Base-by-base conservation (phyloP, 2,113 vertebrate species). In the Pseudolaguvia tuberculata region DNA sequence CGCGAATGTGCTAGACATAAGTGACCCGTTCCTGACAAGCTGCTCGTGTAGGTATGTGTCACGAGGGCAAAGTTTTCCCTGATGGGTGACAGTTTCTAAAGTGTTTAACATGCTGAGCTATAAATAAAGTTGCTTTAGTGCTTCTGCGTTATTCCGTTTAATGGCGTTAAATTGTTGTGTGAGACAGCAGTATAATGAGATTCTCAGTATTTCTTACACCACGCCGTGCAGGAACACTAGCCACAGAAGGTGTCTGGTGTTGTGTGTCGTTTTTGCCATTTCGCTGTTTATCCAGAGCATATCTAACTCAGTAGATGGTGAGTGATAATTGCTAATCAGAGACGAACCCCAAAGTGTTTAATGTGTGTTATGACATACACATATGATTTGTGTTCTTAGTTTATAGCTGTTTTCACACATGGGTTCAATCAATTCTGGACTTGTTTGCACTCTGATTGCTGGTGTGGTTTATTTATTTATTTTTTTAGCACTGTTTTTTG, bases 301-400 rank as follows among this genome's bases (percentile, higher is more conserved):
- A 47, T 77, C 68, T 77, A 63, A 77, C 20, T 29, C 45, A 23
- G 52, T 67, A 67, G 59, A 69, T 57, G 21, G 48, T 50, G 21
- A 70, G 52, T 5, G 52, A 70, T 70, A 57, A 53, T 79, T 75
- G 51, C 42, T 21, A 25, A 47, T 69, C 42, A 53, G 47, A 42
- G 39, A 42, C 8, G 7, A 42, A 42, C 31, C 3, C 3, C 48
- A 25, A 50, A 2, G 18, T 29, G 31, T 14, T 42, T 15, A 58
- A 66, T 52, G 31, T 12, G 52, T 42, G 48, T 69, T 69, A 27
- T 77, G 48, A 47, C 47, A 59, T n/a, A n/a, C n/a, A 55, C 31
- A 50, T n/a, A n/a, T n/a, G 55, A 35, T 7, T 12, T 48, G 50
- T 17, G 58, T 15, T 39, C 29, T 25, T 55, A 8, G 29, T 42